Evolutionary conservation across 2,888 invertebrate genomes (phyloP).

Genomic region (Cremastobaeus sp.): DNA sequence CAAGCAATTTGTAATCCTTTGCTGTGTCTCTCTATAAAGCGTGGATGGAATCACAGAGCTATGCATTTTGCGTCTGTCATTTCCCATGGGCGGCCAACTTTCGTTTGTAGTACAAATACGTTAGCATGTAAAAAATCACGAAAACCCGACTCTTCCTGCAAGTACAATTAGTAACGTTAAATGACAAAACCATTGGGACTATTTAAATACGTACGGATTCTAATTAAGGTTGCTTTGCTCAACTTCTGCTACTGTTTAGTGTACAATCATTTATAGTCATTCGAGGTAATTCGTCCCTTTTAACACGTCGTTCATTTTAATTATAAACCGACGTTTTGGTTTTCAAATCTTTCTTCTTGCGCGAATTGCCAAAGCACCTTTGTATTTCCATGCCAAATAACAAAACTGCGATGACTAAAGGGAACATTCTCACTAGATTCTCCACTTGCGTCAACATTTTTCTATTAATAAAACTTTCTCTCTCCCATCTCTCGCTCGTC

Average conservation of each 20-base stretch:
- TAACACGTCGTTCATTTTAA: no score
- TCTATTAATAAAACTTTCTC: no score
- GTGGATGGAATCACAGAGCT: slow-evolving; percentile 62
- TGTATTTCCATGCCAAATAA: no score
- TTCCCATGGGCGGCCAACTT: slow-evolving; percentile 38
- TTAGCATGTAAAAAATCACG: slow-evolving; percentile 48
- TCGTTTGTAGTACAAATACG: slow-evolving; percentile 22
- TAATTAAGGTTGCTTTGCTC: slow-evolving; percentile 23
- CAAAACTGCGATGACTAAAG: no score
- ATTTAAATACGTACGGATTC: slow-evolving; percentile 33
- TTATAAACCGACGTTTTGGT: neutral
- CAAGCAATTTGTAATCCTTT: slow-evolving; percentile 68
- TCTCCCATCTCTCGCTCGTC: no score
- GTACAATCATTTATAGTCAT: neutral
- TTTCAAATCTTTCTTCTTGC: no score
- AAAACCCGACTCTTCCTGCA: slow-evolving; percentile 61
- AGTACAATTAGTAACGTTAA: slow-evolving; percentile 67
- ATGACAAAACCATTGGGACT: slow-evolving; percentile 58
- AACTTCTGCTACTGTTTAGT: slow-evolving; percentile 7
- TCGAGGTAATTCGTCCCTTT: no score
- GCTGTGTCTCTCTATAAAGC: slow-evolving; percentile 64
- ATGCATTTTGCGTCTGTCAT: slow-evolving; percentile 46
- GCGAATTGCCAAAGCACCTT: no score
- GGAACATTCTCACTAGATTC: no score
- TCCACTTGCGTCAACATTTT: no score